Conservation (phyloP, 1,140 invertebrate species). For the Branchinecta lindahli region DNA sequence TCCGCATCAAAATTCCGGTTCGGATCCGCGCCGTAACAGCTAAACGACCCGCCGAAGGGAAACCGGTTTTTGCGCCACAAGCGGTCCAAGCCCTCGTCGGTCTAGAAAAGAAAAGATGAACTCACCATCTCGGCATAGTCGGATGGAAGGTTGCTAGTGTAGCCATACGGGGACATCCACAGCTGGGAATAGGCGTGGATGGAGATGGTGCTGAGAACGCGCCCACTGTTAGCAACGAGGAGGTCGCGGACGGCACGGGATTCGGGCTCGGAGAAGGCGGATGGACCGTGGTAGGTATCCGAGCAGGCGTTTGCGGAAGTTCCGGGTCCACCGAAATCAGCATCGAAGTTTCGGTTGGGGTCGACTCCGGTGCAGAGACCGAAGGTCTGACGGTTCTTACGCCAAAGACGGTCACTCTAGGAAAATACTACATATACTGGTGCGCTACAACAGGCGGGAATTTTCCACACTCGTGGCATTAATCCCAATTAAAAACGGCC, state of each 20-base stretch:
- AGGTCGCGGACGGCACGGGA: constrained; percentile 46
- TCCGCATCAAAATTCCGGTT: constrained; percentile 63
- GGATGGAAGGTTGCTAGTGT: constrained; percentile 41
- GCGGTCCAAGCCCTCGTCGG: constrained; percentile 14
- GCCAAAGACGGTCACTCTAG: constrained; percentile 42
- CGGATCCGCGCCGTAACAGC: constrained; percentile 48
- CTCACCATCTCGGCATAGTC: constrained; percentile 28
- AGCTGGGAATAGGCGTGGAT: constrained; percentile 81
- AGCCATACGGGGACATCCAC: constrained; percentile 69
- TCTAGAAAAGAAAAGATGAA: neutral
- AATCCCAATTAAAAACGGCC: no score
- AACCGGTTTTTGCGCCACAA: constrained; percentile 62
- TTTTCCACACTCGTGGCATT: no score
- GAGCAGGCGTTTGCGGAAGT: constrained; percentile 74
- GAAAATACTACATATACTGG: neutral
- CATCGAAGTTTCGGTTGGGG: constrained; percentile 63
- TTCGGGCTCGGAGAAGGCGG: constrained; percentile 82
- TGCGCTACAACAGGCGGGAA: no score
- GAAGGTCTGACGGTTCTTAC: constrained; percentile 46
- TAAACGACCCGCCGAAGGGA: constrained; percentile 24
- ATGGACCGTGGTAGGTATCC: constrained; percentile 73
- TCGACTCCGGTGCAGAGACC: constrained; percentile 43
- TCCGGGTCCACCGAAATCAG: constrained; percentile 40
- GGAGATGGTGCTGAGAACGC: constrained; percentile 47
- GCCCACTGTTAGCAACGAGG: constrained; percentile 33